Evolutionary conservation across 2,797 vertebrate species (phyloP), one percentile per base, ranked within the genome.

Genomic region (Premnoplex brunnescens): DNA sequence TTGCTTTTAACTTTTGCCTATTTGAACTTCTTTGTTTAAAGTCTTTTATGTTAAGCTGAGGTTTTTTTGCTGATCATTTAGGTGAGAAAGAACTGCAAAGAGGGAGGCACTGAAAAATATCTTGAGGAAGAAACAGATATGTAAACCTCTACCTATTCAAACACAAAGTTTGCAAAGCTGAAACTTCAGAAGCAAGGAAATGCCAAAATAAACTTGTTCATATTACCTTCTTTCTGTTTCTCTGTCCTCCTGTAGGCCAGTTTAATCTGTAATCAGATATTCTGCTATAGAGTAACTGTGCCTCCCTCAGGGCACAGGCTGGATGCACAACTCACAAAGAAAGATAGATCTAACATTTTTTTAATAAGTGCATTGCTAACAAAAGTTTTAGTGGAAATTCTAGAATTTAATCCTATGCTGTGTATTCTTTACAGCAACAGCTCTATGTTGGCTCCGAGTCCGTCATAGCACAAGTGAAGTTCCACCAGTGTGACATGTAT

Each of bases 401-500:
- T 28, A 51, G 39, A 75, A 32, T 88, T 72, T 60, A 80, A 56
- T 46, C 4, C 2, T 13, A 0, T 5, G 2, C 30, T 21, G 27
- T 64, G 51, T 18, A 4, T 76, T 82, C 88, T 88, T 92, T 91
- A 36, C 95, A 99, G 99, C 99, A 99, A 99, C 99, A 99, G 94
- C 98, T 99, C 52, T 99, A 99, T 2, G 85, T 99, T 83, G 99
- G 99, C 18, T 99, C 99, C 0, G 98, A 99, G 80, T 98, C 98
- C 1, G 98, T 98, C 0, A 97, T 99, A 90, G 98, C 98, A 3
- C 99, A 99, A 93, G 97, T 99, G 92, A 98, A 98, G 88, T 98
- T 99, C 93, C 99, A 99, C 96, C 99, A 99, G 94, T 99, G 99
- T 73, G 98, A 99, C 94, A 98, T 99, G 96, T 99, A 99, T 0